Percentiles rank a stretch among this genome's conserved stretches.
Evolutionary conservation across 2,888 invertebrate genomes (phyloP).

Genomic region (Calameuta pallipes): DNA sequence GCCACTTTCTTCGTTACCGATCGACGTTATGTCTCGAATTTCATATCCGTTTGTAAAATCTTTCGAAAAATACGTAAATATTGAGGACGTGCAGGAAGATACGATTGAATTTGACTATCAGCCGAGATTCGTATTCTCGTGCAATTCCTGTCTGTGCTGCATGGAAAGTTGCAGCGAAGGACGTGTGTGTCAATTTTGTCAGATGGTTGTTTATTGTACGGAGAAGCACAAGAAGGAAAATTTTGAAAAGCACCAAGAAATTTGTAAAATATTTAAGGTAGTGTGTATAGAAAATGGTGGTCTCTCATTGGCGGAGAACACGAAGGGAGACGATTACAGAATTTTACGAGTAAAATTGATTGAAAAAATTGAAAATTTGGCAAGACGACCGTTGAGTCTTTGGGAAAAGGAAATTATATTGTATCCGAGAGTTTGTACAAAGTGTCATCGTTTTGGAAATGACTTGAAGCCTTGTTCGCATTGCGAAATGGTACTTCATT

Average conservation of each 20-base stretch:
- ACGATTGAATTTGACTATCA: constrained; percentile 75
- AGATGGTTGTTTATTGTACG: constrained; percentile 75
- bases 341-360: constrained; percentile 74
- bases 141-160: constrained; percentile 69
- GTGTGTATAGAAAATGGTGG: constrained; percentile 70
- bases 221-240: constrained; percentile 73
- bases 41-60: constrained; percentile 20
- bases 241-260: constrained; percentile 69
- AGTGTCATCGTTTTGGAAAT: constrained; percentile 68
- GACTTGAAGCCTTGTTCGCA: constrained; percentile 70
- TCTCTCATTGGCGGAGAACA: constrained; percentile 67
- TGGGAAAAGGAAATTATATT: constrained; percentile 78
- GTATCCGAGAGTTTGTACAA: constrained; percentile 74
- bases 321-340: constrained; percentile 73
- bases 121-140: constrained; percentile 74
- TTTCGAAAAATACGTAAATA: constrained; percentile 3
- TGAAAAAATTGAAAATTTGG: constrained; percentile 70
- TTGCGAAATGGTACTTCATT: constrained; percentile 73
- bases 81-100: constrained; percentile 68
- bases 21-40: constrained; percentile 27
- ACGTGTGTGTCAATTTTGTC: constrained; percentile 68
- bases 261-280: constrained; percentile 73
- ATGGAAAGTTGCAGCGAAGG: constrained; percentile 33
- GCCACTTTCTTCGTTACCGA: neutral
- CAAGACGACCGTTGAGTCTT: constrained; percentile 71